Evolutionary conservation across 64 coral and sea anemone genomes (phyloP).

Genomic region (Pocillopora damicornis): DNA sequence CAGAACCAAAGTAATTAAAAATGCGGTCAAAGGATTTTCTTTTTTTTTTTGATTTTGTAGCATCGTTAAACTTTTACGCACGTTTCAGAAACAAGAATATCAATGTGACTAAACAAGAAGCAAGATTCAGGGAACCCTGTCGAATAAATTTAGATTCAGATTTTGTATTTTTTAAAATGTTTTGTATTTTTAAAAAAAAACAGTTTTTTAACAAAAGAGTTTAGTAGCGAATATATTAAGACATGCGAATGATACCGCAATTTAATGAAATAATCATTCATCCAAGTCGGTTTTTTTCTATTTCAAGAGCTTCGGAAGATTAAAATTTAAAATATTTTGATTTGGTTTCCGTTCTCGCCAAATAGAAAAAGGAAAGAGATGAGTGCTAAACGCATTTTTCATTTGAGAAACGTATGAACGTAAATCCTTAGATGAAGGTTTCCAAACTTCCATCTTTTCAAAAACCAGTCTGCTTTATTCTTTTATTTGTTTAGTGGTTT

Average conservation of each 20-base stretch:
- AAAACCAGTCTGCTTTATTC: background rate
- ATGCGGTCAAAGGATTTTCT: background rate
- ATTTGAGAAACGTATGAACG: background rate
- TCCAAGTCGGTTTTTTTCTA: background rate
- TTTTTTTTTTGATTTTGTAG: background rate
- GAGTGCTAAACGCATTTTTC: background rate
- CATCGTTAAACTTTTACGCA: background rate
- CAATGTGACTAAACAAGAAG: too few relatives aligned
- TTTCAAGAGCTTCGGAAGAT: background rate
- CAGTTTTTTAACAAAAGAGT: background rate
- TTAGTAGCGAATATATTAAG: background rate
- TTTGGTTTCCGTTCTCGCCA: background rate
- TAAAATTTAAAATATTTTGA: slow-evolving; percentile 4
- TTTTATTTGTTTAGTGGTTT: background rate
- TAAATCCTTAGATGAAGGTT: background rate
- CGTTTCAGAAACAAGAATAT: background rate
- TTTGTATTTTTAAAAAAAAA: background rate
- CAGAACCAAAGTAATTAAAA: slow-evolving; percentile 25
- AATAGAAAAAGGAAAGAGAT: background rate
- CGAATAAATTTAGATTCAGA: background rate
- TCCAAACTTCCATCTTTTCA: background rate
- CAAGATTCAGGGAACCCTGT: too few relatives aligned
- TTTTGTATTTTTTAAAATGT: background rate
- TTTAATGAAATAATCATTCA: slow-evolving; percentile 9
- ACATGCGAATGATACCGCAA: slow-evolving; percentile 11